Conservation (phyloP, 2,113 vertebrate genomes). For the Sminthopsis crassicaudata region DNA sequence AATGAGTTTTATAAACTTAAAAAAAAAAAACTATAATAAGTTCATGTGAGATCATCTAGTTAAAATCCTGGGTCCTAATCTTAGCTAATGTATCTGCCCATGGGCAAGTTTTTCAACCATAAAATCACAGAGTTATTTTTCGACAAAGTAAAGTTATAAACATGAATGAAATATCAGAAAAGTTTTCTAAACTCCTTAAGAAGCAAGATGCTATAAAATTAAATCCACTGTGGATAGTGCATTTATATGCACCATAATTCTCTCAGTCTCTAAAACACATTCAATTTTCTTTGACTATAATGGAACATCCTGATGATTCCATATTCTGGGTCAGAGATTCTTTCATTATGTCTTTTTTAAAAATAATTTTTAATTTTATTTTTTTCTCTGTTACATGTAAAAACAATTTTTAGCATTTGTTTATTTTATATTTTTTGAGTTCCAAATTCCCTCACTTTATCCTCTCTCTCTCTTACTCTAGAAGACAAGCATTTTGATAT, state of each 20-base stretch:
- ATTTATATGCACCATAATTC: not conserved
- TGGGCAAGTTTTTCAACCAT: not conserved
- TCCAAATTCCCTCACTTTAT: not conserved
- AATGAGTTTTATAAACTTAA: not conserved
- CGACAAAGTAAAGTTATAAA: conserved; percentile 14
- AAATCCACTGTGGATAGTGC: not conserved
- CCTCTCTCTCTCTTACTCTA: not conserved
- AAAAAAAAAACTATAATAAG: not conserved
- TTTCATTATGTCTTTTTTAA: not conserved
- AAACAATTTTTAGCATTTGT: not conserved
- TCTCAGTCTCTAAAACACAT: not conserved
- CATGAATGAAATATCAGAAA: not conserved
- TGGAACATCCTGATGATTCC: not conserved
- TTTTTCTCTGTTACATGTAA: not conserved
- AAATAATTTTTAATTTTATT: not conserved
- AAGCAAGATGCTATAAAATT: conserved; percentile 18
- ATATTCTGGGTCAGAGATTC: not conserved
- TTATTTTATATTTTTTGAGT: not conserved
- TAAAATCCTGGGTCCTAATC: conserved; percentile 39
- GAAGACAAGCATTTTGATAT: not conserved
- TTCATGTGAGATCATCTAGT: not conserved
- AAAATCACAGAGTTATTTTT: conserved; percentile 1
- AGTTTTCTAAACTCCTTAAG: conserved; percentile 23
- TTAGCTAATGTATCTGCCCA: conserved; percentile 52
- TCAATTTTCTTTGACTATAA: conserved; percentile 13